phyloP scores from a whole-genome alignment of 2,888 invertebrate genomes.

The Coelopa pilipes region DNA sequence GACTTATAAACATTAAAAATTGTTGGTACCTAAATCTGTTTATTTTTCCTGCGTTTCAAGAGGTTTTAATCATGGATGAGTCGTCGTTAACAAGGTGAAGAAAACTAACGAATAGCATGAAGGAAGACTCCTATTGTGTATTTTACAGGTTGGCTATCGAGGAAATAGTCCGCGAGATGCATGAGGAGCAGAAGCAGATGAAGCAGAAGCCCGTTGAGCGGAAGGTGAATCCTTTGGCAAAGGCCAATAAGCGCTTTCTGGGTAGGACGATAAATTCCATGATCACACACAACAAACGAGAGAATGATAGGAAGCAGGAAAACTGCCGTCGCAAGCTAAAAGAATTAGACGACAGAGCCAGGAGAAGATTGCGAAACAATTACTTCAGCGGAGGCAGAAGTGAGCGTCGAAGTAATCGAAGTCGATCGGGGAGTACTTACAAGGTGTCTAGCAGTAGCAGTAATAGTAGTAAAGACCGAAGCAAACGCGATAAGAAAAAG shows the following conservation, averaged over 20 bases:
- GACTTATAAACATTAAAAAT: not conserved
- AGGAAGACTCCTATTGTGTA: not conserved
- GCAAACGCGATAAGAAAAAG: slow-evolving; percentile 24
- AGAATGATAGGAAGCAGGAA: slow-evolving; percentile 47
- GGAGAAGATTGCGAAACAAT: slow-evolving; percentile 41
- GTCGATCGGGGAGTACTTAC: slow-evolving; percentile 36
- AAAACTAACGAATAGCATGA: not conserved
- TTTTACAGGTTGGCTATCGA: slow-evolving; percentile 53
- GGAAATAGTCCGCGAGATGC: slow-evolving; percentile 55
- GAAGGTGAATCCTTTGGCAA: slow-evolving; percentile 58
- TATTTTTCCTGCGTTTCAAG: not conserved
- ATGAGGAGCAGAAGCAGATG: slow-evolving; percentile 31
- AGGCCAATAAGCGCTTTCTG: slow-evolving; percentile 58
- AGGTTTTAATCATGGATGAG: slow-evolving; percentile 17
- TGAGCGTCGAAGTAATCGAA: slow-evolving; percentile 20
- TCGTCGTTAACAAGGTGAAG: slow-evolving; percentile 19
- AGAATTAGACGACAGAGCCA: slow-evolving; percentile 52
- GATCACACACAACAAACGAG: slow-evolving; percentile 55
- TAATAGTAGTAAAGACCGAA: slow-evolving; percentile 34
- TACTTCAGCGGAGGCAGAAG: slow-evolving; percentile 40
- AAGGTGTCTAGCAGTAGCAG: slow-evolving; percentile 40
- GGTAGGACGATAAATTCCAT: slow-evolving; percentile 57
- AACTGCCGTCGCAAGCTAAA: slow-evolving; percentile 54
- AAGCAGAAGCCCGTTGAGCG: slow-evolving; percentile 46
- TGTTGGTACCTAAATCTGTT: not conserved